Evolutionary conservation across 2,797 vertebrate species (phyloP), one percentile per base, ranked within the genome.

Genomic region (Anguilla anguilla): DNA sequence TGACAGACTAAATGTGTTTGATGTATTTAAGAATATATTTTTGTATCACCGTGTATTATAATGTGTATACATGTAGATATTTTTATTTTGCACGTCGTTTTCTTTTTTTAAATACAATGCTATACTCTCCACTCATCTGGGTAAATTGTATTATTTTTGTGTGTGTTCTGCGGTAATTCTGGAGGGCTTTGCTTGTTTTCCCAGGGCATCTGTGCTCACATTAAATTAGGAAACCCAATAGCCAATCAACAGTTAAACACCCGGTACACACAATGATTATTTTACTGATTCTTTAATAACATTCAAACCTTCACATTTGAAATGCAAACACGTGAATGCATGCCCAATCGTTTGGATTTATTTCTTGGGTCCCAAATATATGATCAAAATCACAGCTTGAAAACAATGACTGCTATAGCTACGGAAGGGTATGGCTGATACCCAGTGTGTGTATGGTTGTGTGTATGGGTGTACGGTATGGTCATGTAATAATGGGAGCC

Each of bases 11-110:
- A 7, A 46, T 51, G 49, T 55, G 19, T 72, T 17, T 25, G n/a
- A 43, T 81, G 86, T 87, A 85, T 86, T 77, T 86, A 79, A 89
- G 82, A 89, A 89, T 87, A 17, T 87, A 85, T 89, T 87, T 89
- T 87, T 89, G 17, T 85, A 87, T 86, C 64, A 28, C 64, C n/a
- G 10, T 81, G 82, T 77, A 51, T 86, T 53, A 85, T 35, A 28
- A 69, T 67, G 35, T 85, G 49, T 64, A 22, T 86, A 39, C 86
- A 64, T 28, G n/a, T 87, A 67, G 69, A 22, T 19, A 79, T 64
- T 61, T 77, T 85, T 88, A 55, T 55, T 51, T 74, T 55, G 35
- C 51, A 85, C 31, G 13, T 77, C 35, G 39, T 84, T 74, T 46
- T 49, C 57, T 79, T 84, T 84, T 55, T 55, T 43, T 64, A 86